Conservation (phyloP, 1,140 invertebrate species). For the Chrysopa pallens region DNA sequence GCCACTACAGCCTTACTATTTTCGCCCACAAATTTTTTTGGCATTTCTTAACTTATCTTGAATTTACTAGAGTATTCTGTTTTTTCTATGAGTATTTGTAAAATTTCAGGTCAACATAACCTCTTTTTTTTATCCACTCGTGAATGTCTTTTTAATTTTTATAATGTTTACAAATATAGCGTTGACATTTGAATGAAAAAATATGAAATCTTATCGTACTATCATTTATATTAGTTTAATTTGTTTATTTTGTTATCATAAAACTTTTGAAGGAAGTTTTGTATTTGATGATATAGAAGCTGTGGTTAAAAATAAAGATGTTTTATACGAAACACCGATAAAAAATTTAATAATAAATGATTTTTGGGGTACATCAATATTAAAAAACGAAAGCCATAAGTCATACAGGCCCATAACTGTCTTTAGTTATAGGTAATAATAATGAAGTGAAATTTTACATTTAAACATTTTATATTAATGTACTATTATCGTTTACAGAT, state of each 20-base stretch:
- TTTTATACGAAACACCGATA: slow-evolving; percentile 38
- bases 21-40: slow-evolving; percentile 80
- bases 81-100: too few species aligned
- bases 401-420: slow-evolving; percentile 77
- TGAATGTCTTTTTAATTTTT: not conserved
- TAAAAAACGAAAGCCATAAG: slow-evolving; percentile 65
- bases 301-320: slow-evolving; percentile 69
- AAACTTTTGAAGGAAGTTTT: slow-evolving; percentile 56
- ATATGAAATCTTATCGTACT: slow-evolving; percentile 2
- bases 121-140: too few species aligned
- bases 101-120: too few species aligned
- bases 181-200: not conserved
- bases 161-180: not conserved
- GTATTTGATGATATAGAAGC: slow-evolving; percentile 85
- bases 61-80: too few species aligned
- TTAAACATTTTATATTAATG: not conserved
- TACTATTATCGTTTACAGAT: slow-evolving; percentile 29
- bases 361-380: slow-evolving; percentile 79
- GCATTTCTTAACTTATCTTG: slow-evolving; percentile 50
- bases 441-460: not conserved
- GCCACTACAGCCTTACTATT: slow-evolving; percentile 82
- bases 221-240: slow-evolving; percentile 4
- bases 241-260: slow-evolving; percentile 23
- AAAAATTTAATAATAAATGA: slow-evolving; percentile 56
- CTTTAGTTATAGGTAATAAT: slow-evolving; percentile 52